These are phyloP conservation scores for Aix galericulata DNA, from an alignment of 2,113 vertebrate genomes.

Conservation along the genomic window DNA sequence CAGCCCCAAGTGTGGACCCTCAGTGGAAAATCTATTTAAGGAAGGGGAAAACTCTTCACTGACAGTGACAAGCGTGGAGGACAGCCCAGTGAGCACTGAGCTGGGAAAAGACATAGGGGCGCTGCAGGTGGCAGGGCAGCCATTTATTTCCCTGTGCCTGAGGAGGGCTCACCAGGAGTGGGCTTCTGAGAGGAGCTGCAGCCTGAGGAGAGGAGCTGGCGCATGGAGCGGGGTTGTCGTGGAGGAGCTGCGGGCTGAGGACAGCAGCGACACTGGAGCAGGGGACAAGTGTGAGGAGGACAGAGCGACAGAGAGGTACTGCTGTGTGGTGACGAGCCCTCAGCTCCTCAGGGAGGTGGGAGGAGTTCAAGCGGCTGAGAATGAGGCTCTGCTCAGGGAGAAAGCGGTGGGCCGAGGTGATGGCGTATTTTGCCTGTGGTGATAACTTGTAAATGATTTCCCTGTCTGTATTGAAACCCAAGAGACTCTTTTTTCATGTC, in stretches of 20 bases:
- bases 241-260: accelerated
- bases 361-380: accelerated
- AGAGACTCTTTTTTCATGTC: background rate
- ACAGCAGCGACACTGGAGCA: accelerated
- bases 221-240: accelerated
- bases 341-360: accelerated
- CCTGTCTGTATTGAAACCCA: no score
- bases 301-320: accelerated
- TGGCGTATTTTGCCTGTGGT: background rate
- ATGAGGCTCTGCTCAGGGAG: background rate
- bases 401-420: background rate
- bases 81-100: accelerated
- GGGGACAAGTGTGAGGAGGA: accelerated
- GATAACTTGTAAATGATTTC: no score
- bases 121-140: accelerated
- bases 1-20: accelerated
- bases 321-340: background rate
- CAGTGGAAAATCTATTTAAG: accelerated
- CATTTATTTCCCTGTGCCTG: accelerated
- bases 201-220: accelerated
- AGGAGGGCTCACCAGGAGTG: accelerated
- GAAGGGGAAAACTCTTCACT: background rate
- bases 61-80: accelerated
- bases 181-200: background rate
- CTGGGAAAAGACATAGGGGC: accelerated